Percentiles rank a stretch among this genome's conserved stretches.
These are phyloP conservation scores for Heliothis subflexa DNA, from an alignment of 1,140 invertebrate genomes.

Conservation along the genomic window DNA sequence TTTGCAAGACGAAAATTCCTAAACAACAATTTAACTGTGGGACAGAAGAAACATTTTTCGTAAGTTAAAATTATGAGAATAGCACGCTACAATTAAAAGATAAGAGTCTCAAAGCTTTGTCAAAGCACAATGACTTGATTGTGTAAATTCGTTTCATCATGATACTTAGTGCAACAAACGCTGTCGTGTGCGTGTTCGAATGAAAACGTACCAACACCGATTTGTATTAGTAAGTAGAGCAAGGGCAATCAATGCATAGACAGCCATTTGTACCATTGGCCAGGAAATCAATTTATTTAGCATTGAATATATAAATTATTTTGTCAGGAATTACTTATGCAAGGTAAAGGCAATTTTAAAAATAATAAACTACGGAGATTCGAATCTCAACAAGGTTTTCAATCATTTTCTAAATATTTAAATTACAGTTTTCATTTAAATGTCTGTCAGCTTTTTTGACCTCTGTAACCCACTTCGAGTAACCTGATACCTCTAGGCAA, in stretches of 20 bases:
- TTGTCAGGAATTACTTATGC: not conserved
- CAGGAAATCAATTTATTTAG: slow-evolving; percentile 9
- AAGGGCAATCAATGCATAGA: slow-evolving; percentile 9
- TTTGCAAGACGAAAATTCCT: not conserved
- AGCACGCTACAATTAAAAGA: slow-evolving; percentile 32
- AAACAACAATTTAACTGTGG: slow-evolving; percentile 8
- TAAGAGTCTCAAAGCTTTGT: slow-evolving; percentile 23
- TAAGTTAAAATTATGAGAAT: slow-evolving; percentile 36
- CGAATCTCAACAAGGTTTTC: too few relatives aligned
- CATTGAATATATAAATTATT: slow-evolving; percentile 18
- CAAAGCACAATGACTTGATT: slow-evolving; percentile 34
- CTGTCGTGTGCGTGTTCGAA: not conserved
- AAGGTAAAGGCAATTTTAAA: not conserved
- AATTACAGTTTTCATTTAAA: too few relatives aligned
- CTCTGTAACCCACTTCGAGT: too few relatives aligned
- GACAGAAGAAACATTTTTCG: slow-evolving; percentile 26
- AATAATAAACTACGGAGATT: too few relatives aligned
- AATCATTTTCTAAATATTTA: too few relatives aligned
- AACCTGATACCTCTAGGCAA: too few relatives aligned
- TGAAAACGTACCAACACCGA: not conserved
- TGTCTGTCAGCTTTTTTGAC: too few relatives aligned
- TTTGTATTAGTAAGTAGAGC: slow-evolving; percentile 23
- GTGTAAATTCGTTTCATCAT: slow-evolving; percentile 25
- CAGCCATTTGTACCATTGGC: not conserved
- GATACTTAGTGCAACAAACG: slow-evolving; percentile 2